Base-by-base conservation (phyloP, 2,888 invertebrate species). In the Cataglyphis livida region DNA sequence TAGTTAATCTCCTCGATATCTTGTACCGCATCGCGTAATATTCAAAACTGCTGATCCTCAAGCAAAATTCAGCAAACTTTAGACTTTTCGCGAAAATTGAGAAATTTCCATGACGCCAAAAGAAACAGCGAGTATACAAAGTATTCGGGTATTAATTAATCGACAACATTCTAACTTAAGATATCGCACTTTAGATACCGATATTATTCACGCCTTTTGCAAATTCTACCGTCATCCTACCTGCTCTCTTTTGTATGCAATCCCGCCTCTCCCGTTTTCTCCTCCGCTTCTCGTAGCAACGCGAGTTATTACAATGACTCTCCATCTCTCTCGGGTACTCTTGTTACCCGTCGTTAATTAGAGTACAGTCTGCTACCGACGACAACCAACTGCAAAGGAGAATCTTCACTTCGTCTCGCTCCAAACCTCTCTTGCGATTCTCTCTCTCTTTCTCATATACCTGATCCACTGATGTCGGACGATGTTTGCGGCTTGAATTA, bases 311-410 rank as follows among this genome's bases (percentile, higher is more conserved):
- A 91, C 90, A 91, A 91, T 86, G 87, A 83, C 88, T 86, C 91
- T 90, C 89, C 85, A 3, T 81, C 66, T 79, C 79, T 68, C 82
- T 79, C 59, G 85, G 90, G 88, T 82, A 85, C 86, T 85, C 92
- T 92, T 92, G 91, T 90, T 89, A 89, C 87, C 84, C 85, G 75
- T 91, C 89, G 92, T 92, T 92, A 92, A 92, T 92, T 92, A 92
- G 92, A 91, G 90, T 92, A 92, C 91, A 92, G 91, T 92, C 92
- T 92, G 90, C 86, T 90, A 91, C 88, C 89, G 91, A 90, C 91
- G 91, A 91, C 91, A 91, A 85, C 87, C 87, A 88, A 90, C 91
- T 90, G 91, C 87, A 88, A 91, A 91, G 90, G 88, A 90, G 92
- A 88, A 85, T 89, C 89, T 85, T 90, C 85, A 87, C 48, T 51